These are phyloP conservation scores for Nomia melanderi DNA, from an alignment of 1,140 invertebrate species.

Conservation along the genomic window DNA sequence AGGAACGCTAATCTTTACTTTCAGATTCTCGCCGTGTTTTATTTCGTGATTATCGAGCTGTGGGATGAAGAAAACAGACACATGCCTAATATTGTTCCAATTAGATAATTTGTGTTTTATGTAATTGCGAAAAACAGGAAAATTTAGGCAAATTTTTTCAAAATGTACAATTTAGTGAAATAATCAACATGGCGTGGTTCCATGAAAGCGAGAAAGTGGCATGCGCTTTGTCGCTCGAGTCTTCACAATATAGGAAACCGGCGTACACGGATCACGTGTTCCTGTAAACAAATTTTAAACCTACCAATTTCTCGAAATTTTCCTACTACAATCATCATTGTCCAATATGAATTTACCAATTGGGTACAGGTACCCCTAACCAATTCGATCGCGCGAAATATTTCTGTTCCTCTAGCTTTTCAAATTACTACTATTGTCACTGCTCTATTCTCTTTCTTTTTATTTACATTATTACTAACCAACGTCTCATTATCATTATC, in stretches of 20 bases:
- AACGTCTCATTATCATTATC: too few species aligned
- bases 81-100: constrained; percentile 84
- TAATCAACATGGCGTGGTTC: constrained; percentile 72
- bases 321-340: constrained; percentile 80
- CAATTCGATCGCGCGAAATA: constrained; percentile 73
- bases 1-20: constrained; percentile 99
- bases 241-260: constrained; percentile 81
- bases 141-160: constrained; percentile 66
- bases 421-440: constrained; percentile 48
- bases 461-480: too few species aligned
- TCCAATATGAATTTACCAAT: constrained; percentile 77
- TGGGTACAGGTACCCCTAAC: constrained; percentile 77
- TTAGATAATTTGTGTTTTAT: constrained; percentile 66
- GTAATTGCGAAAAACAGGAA: constrained; percentile 60
- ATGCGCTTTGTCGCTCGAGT: constrained; percentile 81
- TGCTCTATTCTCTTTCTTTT: constrained; percentile 32
- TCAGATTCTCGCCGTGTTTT: constrained; percentile 98
- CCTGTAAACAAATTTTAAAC: constrained; percentile 80
- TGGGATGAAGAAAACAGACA: constrained; percentile 87
- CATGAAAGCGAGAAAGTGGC: constrained; percentile 77
- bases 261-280: constrained; percentile 76
- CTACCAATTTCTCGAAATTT: constrained; percentile 78
- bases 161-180: constrained; percentile 63
- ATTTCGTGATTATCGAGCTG: constrained; percentile 99
- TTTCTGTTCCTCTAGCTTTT: constrained; percentile 36